phyloP scores from a whole-genome alignment of 2,113 vertebrate species.

The Chroicocephalus ridibundus region DNA sequence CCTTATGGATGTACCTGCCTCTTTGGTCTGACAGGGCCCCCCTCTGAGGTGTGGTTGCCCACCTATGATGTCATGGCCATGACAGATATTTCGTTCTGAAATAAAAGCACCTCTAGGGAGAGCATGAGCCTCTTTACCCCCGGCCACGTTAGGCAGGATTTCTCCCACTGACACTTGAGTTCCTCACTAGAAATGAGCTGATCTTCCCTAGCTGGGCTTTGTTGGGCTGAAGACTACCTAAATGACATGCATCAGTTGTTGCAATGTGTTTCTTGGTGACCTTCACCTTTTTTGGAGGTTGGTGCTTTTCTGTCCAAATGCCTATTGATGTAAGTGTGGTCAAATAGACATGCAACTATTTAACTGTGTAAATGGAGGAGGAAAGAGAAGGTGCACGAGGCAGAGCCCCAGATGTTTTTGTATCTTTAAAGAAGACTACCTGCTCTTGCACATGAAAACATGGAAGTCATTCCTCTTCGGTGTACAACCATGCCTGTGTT shows the following conservation, averaged over 20 bases:
- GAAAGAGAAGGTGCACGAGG: not conserved
- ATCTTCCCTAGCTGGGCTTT: not conserved
- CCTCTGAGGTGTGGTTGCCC: not conserved
- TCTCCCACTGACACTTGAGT: not conserved
- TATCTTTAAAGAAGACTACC: not conserved
- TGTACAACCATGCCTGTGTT: not conserved
- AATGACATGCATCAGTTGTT: not conserved
- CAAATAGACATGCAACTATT: not conserved
- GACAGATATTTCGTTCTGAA: not conserved
- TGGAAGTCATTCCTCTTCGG: not conserved
- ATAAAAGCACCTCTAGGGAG: not conserved
- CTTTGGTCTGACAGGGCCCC: not conserved
- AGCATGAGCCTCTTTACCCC: not conserved
- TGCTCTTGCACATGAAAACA: not conserved
- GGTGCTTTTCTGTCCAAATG: not conserved
- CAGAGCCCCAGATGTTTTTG: accelerated
- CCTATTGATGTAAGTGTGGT: not conserved
- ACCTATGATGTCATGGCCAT: not conserved
- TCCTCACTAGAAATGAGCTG: not conserved
- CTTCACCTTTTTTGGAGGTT: not conserved
- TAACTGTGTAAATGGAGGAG: not conserved
- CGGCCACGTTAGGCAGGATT: not conserved
- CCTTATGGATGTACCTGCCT: not conserved
- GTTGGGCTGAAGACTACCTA: not conserved
- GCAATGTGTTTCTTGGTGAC: not conserved